These are phyloP conservation scores for Morone saxatilis DNA, from an alignment of 2,113 vertebrate genomes.

Conservation along the genomic window DNA sequence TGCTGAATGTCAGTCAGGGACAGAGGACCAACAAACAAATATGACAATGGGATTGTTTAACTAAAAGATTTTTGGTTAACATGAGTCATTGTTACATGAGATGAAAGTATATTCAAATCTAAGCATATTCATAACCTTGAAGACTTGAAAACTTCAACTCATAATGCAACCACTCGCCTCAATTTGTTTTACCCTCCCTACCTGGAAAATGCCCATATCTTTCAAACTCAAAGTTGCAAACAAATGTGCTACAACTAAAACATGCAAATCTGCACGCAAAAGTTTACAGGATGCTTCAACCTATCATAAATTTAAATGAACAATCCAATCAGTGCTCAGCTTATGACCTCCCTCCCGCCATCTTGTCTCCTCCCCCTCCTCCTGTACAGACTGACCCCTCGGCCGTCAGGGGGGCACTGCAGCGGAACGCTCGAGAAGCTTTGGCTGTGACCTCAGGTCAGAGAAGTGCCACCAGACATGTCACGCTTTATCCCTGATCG, in stretches of 20 bases:
- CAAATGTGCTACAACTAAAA: background rate
- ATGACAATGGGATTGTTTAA: no score
- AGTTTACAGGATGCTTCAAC: background rate
- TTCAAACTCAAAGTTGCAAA: background rate
- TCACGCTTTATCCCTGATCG: constrained; percentile 78
- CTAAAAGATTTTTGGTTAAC: no score
- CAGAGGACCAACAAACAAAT: no score
- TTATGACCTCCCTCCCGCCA: constrained; percentile 10
- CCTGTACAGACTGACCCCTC: constrained; percentile 54
- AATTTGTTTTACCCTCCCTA: background rate
- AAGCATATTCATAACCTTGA: no score
- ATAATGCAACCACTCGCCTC: background rate
- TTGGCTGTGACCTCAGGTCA: constrained; percentile 77
- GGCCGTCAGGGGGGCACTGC: constrained; percentile 67
- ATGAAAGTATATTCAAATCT: no score
- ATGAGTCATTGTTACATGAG: no score
- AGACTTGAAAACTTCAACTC: background rate
- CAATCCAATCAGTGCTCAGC: constrained; percentile 25
- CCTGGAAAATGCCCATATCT: background rate
- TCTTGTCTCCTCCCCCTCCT: constrained; percentile 15
- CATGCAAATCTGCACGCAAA: background rate
- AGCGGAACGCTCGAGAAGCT: constrained; percentile 68
- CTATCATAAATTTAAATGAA: background rate
- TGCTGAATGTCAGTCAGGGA: no score
- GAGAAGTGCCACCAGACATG: constrained; percentile 79